Evolutionary conservation across 2,888 invertebrate species (phyloP), one percentile per base, ranked within the genome.

Genomic region (Stictocephala bisonia): DNA sequence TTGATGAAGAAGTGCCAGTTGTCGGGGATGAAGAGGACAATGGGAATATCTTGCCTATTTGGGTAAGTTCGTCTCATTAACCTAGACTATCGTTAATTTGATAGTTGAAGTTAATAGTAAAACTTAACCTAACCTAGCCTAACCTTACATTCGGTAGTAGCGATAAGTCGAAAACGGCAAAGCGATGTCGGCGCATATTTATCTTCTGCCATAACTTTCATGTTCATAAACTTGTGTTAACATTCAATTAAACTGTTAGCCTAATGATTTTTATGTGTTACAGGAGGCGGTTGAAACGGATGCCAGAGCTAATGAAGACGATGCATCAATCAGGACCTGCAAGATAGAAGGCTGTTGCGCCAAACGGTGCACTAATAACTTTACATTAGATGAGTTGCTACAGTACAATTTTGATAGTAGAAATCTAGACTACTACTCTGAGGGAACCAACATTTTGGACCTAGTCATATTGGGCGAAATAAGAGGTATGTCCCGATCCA

Each of bases 271-370:
- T 53, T 44, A 18, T 20, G 24, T 48, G 53, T 53, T 53, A 53
- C 53, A 53, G 22, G 53, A 53, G 53, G 53, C 53, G 3, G 53
- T 53, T 53, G 53, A 53, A 53, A 53, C n/a, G 26, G 53, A 53
- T 53, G 53, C 22, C 53, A 53, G 26, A 53, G 26, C 53, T 53
- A n/a, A 53, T 53, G 53, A 18, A 53, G 20, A 53, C 53, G 53
- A 53, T n/a, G 53, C 53, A 53, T 20, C 20, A 53, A 53, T 53
- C 58, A 58, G 58, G 29, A 15, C 58, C 58, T 58, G 26, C 58
- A 58, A 27, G 58, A 58, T 58, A 26, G 58, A 58, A 58, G 58
- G 58, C 26, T 58, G 29, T 58, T 58, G 58, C 58, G 15, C 58
- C 29, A 58, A 58, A 29, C 58, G 29, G 58, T 58, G 58, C 18